Percentiles rank a stretch among this genome's conserved stretches.
These are phyloP conservation scores for western clawed frog (Xenopus tropicalis) DNA, from an alignment of 2,113 vertebrate genomes.

Conservation along the genomic window DNA sequence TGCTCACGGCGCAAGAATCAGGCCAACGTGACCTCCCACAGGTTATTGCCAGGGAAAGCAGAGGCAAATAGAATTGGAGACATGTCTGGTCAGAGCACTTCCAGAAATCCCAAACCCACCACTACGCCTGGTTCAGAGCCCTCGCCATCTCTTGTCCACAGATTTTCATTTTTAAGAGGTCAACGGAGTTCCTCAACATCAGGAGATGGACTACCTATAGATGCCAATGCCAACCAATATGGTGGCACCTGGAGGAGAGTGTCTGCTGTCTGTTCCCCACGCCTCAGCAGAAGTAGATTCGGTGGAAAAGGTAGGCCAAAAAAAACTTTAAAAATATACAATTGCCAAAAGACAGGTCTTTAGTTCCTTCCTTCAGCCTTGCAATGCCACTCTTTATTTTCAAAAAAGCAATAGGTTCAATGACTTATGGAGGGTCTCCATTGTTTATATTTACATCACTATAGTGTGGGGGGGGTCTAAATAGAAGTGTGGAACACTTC, in stretches of 20 bases:
- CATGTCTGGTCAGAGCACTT: not conserved
- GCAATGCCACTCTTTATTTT: too few relatives aligned
- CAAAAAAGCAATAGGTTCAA: too few relatives aligned
- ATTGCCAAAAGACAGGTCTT: too few relatives aligned
- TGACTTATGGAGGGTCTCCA: too few relatives aligned
- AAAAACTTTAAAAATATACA: too few relatives aligned
- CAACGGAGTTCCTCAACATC: slow-evolving; percentile 49
- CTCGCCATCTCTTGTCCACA: slow-evolving; percentile 57
- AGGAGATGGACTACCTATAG: slow-evolving; percentile 42
- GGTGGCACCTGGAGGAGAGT: slow-evolving; percentile 73
- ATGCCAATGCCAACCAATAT: slow-evolving; percentile 64
- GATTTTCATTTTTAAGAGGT: slow-evolving; percentile 69
- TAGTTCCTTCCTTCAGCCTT: too few relatives aligned
- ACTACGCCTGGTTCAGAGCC: not conserved
- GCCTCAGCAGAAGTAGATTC: slow-evolving; percentile 62
- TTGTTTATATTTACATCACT: too few relatives aligned
- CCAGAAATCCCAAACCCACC: not conserved
- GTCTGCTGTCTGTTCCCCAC: slow-evolving; percentile 73
- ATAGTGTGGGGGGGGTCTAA: too few relatives aligned
- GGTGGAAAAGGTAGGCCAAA: slow-evolving; percentile 68
- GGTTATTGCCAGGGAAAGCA: not conserved
- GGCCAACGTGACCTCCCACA: slow-evolving; percentile 37
- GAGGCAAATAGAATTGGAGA: slow-evolving; percentile 6
- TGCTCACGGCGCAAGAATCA: not conserved
- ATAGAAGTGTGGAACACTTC: too few relatives aligned